A percentile compares a stretch with the other conserved stretches of the same genome.
phyloP scores from a whole-genome alignment of 2,888 invertebrate genomes.

The Philaethria dido region DNA sequence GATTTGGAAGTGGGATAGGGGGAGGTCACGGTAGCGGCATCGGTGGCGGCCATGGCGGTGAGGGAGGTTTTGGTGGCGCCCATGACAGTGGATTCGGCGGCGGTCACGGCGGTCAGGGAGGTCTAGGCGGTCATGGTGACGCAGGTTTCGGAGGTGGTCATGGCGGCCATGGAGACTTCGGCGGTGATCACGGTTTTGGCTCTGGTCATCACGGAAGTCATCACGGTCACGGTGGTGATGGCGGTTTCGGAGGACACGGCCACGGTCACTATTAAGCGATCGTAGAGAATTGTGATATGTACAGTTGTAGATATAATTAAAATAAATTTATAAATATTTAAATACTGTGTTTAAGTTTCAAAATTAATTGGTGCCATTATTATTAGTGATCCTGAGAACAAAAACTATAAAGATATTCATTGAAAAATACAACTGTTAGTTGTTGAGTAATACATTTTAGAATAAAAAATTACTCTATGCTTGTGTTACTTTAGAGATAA shows the following conservation, averaged over 20 bases:
- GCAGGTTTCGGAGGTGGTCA: constrained; percentile 21
- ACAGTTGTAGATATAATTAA: constrained; percentile 14
- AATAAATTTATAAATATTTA: background rate
- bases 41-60: background rate
- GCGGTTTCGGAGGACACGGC: constrained; percentile 8
- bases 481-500: no score
- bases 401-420: no score
- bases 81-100: constrained; percentile 32
- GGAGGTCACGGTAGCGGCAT: constrained; percentile 2
- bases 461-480: no score
- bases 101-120: constrained; percentile 23
- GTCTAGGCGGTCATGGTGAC: constrained; percentile 23
- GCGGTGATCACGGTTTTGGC: constrained; percentile 18
- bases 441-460: no score
- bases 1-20: background rate
- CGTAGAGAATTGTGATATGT: constrained; percentile 15
- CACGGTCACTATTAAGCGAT: constrained; percentile 29
- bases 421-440: no score
- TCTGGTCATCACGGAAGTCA: constrained; percentile 2
- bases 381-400: no score
- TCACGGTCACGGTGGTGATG: background rate
- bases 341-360: background rate
- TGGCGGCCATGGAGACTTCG: constrained; percentile 26
- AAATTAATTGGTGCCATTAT: no score
- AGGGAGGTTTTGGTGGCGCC: constrained; percentile 8